These are phyloP conservation scores for Solenopsis invicta DNA, from an alignment of 1,140 invertebrate species.

Conservation along the genomic window DNA sequence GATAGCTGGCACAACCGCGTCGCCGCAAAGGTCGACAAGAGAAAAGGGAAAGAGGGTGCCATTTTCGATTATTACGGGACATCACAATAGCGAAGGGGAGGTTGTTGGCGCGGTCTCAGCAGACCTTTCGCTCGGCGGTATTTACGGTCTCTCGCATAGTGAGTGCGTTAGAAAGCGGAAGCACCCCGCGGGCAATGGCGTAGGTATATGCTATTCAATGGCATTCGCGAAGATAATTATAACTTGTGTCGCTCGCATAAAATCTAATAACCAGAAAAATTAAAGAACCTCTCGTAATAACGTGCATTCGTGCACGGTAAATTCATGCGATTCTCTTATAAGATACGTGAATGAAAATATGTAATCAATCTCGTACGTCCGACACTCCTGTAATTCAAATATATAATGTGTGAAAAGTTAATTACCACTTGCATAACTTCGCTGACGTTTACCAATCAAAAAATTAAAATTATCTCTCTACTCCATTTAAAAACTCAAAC, in stretches of 20 bases:
- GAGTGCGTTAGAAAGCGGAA: constrained; percentile 53
- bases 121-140: constrained; percentile 52
- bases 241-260: not conserved
- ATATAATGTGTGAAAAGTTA: not conserved
- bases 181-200: constrained; percentile 14
- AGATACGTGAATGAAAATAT: not conserved
- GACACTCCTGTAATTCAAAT: not conserved
- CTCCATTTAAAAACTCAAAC: not conserved
- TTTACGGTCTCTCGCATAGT: constrained; percentile 52
- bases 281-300: not conserved
- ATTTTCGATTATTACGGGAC: constrained; percentile 65
- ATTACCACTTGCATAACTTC: not conserved
- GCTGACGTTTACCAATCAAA: not conserved
- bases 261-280: not conserved
- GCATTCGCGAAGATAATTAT: constrained; percentile 13
- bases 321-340: not conserved
- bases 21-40: constrained; percentile 45
- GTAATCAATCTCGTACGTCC: not conserved
- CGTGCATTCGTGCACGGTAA: not conserved
- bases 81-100: constrained; percentile 57
- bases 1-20: constrained; percentile 45
- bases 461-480: not conserved
- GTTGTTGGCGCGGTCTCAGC: constrained; percentile 54
- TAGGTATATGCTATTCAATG: constrained; percentile 6
- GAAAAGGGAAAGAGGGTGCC: constrained; percentile 60